These are phyloP conservation scores for Alcedo atthis DNA, from an alignment of 2,797 vertebrate species.

Conservation along the genomic window DNA sequence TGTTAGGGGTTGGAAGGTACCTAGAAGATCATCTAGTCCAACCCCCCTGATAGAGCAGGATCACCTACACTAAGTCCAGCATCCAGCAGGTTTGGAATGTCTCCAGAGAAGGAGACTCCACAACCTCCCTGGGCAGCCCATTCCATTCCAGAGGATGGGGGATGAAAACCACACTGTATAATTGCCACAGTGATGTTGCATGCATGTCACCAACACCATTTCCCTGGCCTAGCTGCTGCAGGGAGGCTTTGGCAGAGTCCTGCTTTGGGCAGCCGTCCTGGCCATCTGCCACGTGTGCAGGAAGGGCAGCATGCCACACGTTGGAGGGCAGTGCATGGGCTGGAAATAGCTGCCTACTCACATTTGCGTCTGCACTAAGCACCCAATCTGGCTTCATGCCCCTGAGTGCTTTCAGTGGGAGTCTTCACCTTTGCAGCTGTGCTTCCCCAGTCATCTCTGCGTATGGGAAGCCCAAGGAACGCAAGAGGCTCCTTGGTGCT, in stretches of 20 bases:
- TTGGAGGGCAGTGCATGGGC: not conserved
- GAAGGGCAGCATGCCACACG: fast-evolving
- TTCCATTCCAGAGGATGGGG: not conserved
- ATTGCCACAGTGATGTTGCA: no score
- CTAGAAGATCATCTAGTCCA: no score
- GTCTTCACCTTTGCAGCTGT: fast-evolving
- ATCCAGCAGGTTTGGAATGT: no score
- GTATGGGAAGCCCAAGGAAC: not conserved
- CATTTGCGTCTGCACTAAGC: fast-evolving
- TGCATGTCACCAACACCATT: fast-evolving
- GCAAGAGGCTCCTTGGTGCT: not conserved
- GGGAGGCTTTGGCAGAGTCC: not conserved
- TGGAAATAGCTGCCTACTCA: not conserved
- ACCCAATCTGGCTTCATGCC: not conserved
- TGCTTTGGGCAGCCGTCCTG: not conserved
- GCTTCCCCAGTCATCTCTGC: not conserved
- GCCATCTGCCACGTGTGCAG: fast-evolving
- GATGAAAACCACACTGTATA: not conserved
- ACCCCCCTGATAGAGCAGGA: no score
- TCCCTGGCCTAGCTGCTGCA: not conserved
- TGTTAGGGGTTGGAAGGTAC: no score
- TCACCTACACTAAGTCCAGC: no score
- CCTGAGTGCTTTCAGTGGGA: not conserved
- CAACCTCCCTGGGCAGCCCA: no score
- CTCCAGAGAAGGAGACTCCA: no score